Evolutionary conservation across 1,140 invertebrate genomes (phyloP).

Genomic region (Papilio aristodemus): DNA sequence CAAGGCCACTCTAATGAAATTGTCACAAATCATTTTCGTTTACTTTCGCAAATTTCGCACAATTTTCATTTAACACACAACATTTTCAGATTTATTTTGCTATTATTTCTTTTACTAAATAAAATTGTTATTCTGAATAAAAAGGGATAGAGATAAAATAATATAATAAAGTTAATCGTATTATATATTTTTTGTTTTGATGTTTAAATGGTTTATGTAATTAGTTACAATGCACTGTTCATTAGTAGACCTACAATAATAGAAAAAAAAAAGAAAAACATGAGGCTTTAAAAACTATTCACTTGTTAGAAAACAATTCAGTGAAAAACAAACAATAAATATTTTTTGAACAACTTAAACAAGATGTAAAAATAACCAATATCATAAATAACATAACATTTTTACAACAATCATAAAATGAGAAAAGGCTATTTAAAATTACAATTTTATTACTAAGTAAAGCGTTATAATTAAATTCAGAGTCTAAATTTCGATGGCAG

Average conservation of each 20-base stretch:
- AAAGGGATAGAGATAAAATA: too few species aligned
- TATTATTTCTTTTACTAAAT: neutral
- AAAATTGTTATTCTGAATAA: neutral
- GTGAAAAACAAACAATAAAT: too few species aligned
- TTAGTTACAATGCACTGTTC: too few species aligned
- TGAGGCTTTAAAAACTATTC: too few species aligned
- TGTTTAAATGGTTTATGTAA: too few species aligned
- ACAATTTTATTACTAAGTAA: neutral
- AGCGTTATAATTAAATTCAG: conserved; percentile 18
- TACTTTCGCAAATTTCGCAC: neutral
- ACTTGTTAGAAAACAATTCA: too few species aligned
- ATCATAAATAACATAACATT: neutral
- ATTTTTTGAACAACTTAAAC: too few species aligned
- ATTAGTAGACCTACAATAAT: too few species aligned
- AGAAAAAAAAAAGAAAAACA: too few species aligned
- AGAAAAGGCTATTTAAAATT: neutral
- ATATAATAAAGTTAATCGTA: too few species aligned
- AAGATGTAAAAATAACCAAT: too few species aligned
- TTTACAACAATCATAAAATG: neutral
- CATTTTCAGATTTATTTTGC: neutral
- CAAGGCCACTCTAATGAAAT: conserved; percentile 13
- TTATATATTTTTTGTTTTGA: too few species aligned
- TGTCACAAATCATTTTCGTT: conserved; percentile 28
- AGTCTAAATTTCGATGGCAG: neutral
- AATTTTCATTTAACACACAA: neutral